A percentile compares a stretch with the other conserved stretches of the same genome.
Evolutionary conservation across 2,888 invertebrate genomes (phyloP).

Genomic region (Cryptus armator): DNA sequence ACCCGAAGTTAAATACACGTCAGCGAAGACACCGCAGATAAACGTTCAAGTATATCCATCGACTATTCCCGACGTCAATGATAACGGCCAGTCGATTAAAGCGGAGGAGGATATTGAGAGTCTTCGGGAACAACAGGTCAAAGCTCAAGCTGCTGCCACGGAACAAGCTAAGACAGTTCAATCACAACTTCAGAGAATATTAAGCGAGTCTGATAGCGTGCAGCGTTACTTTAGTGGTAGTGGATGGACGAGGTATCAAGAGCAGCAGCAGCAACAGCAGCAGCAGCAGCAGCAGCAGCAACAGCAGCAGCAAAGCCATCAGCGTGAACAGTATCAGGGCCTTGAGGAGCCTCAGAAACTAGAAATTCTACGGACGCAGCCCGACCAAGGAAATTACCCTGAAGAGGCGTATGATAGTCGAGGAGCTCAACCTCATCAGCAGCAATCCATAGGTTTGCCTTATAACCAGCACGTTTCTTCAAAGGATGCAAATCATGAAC

Average conservation of each 20-base stretch:
- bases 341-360: neutral
- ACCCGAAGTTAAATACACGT: constrained; percentile 58
- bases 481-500: constrained; percentile 30
- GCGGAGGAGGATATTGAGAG: constrained; percentile 15
- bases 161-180: constrained; percentile 34
- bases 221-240: constrained; percentile 49
- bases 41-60: constrained; percentile 56
- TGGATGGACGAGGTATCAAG: constrained; percentile 45
- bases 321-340: neutral
- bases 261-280: constrained; percentile 75
- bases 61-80: neutral
- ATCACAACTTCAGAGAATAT: constrained; percentile 61
- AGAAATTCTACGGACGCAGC: neutral
- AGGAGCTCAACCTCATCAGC: constrained; percentile 22
- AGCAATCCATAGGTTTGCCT: constrained; percentile 51
- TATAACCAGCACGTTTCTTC: constrained; percentile 45
- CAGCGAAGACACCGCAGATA: constrained; percentile 49
- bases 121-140: constrained; percentile 2
- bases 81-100: constrained; percentile 15
- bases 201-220: constrained; percentile 51
- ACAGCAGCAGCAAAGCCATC: neutral
- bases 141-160: neutral
- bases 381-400: constrained; percentile 9
- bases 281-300: constrained; percentile 61
- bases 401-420: constrained; percentile 24